Percentiles rank a stretch among this genome's conserved stretches.
phyloP scores from a whole-genome alignment of 2,888 invertebrate genomes.

The Parnassius mnemosyne region DNA sequence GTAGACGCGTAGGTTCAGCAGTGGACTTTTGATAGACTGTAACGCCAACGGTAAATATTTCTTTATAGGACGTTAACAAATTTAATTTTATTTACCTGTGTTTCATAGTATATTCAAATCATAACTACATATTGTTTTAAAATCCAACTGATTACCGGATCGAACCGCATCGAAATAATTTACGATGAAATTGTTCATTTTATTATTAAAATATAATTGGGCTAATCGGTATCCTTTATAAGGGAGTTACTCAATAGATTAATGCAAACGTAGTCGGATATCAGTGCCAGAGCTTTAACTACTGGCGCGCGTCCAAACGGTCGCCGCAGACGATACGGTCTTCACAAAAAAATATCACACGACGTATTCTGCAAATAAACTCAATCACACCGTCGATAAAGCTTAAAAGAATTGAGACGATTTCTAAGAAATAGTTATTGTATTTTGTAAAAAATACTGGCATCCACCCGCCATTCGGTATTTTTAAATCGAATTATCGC shows the following conservation, averaged over 20 bases:
- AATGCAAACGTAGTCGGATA: conserved; percentile 1
- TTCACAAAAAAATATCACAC: conserved; percentile 30
- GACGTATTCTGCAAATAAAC: conserved; percentile 40
- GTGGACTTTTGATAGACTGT: no score
- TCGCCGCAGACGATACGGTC: conserved; percentile 20
- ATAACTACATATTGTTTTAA: no score
- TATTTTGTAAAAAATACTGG: conserved; percentile 30
- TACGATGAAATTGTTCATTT: no score
- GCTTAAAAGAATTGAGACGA: conserved; percentile 28
- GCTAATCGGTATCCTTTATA: conserved; percentile 16
- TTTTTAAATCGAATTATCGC: conserved; percentile 27
- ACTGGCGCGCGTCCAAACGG: conserved; percentile 20
- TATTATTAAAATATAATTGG: not conserved
- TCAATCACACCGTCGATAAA: conserved; percentile 30
- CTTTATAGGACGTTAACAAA: no score
- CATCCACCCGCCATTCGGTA: conserved; percentile 25
- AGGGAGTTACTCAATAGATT: conserved; percentile 16
- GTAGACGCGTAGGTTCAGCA: no score
- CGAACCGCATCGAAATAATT: no score
- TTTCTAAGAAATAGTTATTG: conserved; percentile 33
- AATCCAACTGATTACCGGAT: no score
- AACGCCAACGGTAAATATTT: no score
- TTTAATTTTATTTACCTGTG: no score
- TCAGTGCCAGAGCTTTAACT: conserved; percentile 4
- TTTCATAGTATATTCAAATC: no score